phyloP scores from a whole-genome alignment of 2,797 vertebrate species.

The Chelonia mydas region DNA sequence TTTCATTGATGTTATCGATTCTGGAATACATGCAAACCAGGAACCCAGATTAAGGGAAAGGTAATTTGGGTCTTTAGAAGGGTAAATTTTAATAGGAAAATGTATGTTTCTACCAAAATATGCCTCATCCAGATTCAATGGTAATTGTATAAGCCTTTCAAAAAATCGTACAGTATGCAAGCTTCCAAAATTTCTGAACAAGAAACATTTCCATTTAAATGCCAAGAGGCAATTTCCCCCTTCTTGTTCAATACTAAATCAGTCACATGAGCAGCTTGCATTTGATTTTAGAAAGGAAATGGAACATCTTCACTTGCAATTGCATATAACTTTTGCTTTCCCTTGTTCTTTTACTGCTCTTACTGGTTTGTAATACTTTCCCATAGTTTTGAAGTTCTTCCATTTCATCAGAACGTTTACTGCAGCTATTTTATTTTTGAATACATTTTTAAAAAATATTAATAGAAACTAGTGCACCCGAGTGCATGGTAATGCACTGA shows the following conservation, averaged over 20 bases:
- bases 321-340: constrained; percentile 62
- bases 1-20: constrained; percentile 76
- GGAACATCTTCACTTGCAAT: constrained; percentile 69
- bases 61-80: constrained; percentile 71
- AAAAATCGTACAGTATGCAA: constrained; percentile 72
- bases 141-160: constrained; percentile 73
- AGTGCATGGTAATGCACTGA: not conserved
- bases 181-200: constrained; percentile 72
- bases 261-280: constrained; percentile 56
- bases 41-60: constrained; percentile 63
- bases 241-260: constrained; percentile 64
- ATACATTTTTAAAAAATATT: not conserved
- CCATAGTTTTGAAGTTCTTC: constrained; percentile 31
- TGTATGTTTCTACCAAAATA: constrained; percentile 71
- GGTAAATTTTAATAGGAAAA: constrained; percentile 77
- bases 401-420: not conserved
- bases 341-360: constrained; percentile 32
- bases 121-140: constrained; percentile 60
- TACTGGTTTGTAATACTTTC: not conserved
- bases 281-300: constrained; percentile 75
- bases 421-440: not conserved
- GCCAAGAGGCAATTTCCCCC: constrained; percentile 64
- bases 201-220: constrained; percentile 73
- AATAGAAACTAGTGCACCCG: constrained; percentile 6
- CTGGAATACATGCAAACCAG: constrained; percentile 67